Conservation (phyloP, 2,797 vertebrate species). For the Melanotaenia maccullochi region DNA sequence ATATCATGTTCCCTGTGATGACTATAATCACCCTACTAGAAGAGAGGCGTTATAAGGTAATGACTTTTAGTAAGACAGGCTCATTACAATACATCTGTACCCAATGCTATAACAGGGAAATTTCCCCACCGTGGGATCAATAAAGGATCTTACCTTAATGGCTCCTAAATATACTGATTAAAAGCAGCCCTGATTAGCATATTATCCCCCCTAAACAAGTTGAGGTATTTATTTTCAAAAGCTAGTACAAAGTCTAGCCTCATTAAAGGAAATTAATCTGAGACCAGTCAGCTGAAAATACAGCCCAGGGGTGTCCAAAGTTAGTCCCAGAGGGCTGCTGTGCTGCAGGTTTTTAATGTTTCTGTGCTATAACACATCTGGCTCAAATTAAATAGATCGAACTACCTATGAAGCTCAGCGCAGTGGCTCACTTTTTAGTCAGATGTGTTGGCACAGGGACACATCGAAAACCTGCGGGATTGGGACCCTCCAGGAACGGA, state of each 20-base stretch:
- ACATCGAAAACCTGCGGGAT: too few relatives aligned
- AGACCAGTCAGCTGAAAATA: not conserved
- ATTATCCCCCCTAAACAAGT: not conserved
- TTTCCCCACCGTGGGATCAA: too few relatives aligned
- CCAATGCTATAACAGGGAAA: not conserved
- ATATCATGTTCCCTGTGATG: not conserved
- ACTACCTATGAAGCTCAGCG: too few relatives aligned
- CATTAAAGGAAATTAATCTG: not conserved
- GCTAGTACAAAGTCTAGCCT: not conserved
- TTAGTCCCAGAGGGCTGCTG: too few relatives aligned
- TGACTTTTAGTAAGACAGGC: not conserved
- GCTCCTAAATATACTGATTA: not conserved
- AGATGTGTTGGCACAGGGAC: too few relatives aligned
- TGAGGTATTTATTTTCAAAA: conserved; percentile 5
- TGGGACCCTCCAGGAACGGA: too few relatives aligned
- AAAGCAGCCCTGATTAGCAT: not conserved
- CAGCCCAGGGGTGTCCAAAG: too few relatives aligned
- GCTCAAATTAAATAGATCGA: too few relatives aligned
- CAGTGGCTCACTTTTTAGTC: too few relatives aligned
- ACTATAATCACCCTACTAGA: conserved; percentile 4
- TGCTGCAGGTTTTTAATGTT: too few relatives aligned
- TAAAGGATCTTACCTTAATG: too few relatives aligned
- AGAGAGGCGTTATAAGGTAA: not conserved
- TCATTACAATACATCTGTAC: conserved; percentile 1
- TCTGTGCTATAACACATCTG: too few relatives aligned